These are phyloP conservation scores for Azemiops feae DNA, from an alignment of 2,113 vertebrate species.

Conservation along the genomic window DNA sequence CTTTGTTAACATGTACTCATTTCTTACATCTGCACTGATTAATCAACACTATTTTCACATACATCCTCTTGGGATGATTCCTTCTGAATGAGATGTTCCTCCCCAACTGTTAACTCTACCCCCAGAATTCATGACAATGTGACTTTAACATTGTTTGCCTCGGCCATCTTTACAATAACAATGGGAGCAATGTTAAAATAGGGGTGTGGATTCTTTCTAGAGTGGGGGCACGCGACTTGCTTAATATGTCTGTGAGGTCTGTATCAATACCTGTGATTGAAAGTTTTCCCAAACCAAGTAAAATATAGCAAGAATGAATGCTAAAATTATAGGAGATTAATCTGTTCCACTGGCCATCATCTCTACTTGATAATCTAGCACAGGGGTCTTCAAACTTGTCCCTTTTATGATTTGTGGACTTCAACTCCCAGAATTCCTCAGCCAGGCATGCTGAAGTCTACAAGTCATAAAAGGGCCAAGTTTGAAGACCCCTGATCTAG, in stretches of 20 bases:
- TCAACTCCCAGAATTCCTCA: too few relatives aligned
- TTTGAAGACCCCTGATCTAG: not conserved
- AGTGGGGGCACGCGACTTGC: not conserved
- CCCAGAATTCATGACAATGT: not conserved
- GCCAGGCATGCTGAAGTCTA: too few relatives aligned
- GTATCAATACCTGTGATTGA: not conserved
- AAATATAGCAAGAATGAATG: not conserved
- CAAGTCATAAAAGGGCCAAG: too few relatives aligned
- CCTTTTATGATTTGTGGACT: too few relatives aligned
- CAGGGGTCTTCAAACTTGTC: not conserved
- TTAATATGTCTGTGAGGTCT: not conserved
- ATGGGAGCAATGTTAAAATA: not conserved
- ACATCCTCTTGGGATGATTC: not conserved
- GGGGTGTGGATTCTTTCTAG: not conserved
- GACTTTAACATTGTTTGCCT: not conserved
- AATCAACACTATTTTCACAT: not conserved
- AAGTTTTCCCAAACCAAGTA: not conserved
- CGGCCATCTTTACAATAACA: not conserved
- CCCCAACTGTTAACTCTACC: not conserved
- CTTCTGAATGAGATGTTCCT: not conserved
- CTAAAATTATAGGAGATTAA: not conserved
- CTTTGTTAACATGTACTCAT: not conserved
- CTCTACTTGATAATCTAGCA: not conserved
- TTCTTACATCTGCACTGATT: not conserved
- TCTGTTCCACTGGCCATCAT: not conserved